phyloP scores from a whole-genome alignment of 2,888 invertebrate species.

The Papilio protenor region DNA sequence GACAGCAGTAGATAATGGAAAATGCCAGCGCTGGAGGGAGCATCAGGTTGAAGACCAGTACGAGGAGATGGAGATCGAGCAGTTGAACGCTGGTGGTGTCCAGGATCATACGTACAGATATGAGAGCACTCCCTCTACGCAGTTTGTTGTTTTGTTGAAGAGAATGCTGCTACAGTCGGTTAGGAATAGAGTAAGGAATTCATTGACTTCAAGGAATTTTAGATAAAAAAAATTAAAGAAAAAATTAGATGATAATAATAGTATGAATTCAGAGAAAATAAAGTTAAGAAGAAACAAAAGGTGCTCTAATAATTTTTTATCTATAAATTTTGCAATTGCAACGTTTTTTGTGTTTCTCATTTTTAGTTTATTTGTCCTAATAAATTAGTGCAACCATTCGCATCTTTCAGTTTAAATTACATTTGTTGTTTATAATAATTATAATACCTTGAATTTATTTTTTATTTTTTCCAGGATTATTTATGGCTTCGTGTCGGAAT shows the following conservation, averaged over 20 bases:
- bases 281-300: too few species aligned
- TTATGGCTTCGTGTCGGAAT: constrained; percentile 88
- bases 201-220: neutral
- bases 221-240: too few species aligned
- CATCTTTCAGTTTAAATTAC: neutral
- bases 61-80: constrained; percentile 71
- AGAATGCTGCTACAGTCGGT: constrained; percentile 90
- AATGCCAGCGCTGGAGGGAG: constrained; percentile 81
- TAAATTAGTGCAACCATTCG: too few species aligned
- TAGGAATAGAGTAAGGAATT: constrained; percentile 85
- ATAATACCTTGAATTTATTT: neutral
- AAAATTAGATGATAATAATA: too few species aligned
- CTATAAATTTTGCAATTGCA: too few species aligned
- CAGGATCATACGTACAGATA: constrained; percentile 82
- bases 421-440: neutral
- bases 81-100: constrained; percentile 72
- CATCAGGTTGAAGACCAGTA: constrained; percentile 57
- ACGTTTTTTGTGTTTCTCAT: too few species aligned
- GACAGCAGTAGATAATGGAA: constrained; percentile 87
- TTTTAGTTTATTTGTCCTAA: too few species aligned
- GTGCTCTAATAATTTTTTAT: too few species aligned
- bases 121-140: constrained; percentile 85
- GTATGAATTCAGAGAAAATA: too few species aligned
- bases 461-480: constrained; percentile 83
- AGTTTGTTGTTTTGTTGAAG: constrained; percentile 87